phyloP scores from a whole-genome alignment of 2,888 invertebrate species.

The Alsophila aescularia region DNA sequence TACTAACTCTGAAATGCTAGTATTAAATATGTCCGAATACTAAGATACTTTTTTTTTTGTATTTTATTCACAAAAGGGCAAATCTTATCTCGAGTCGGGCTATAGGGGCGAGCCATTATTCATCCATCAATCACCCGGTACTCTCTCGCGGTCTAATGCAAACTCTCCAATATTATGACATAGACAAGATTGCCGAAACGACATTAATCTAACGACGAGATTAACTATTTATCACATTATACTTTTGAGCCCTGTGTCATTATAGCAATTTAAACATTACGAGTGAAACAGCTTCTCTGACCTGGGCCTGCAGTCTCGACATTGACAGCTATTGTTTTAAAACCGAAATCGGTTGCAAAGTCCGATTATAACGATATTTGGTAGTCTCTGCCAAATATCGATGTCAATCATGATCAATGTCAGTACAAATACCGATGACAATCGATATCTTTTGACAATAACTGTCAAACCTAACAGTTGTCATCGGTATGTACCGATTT shows the following conservation, averaged over 20 bases:
- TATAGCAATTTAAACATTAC: not conserved
- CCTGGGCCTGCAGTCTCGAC: no score
- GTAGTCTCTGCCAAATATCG: no score
- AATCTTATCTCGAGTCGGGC: constrained; percentile 23
- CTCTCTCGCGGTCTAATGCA: constrained; percentile 28
- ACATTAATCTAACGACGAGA: constrained; percentile 11
- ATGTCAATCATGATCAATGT: no score
- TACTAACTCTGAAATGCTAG: no score
- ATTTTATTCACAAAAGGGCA: constrained; percentile 39
- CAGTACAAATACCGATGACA: no score
- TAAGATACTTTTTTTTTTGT: not conserved
- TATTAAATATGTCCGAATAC: not conserved
- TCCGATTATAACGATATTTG: no score
- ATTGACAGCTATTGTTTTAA: no score
- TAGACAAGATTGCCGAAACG: constrained; percentile 28
- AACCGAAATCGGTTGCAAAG: no score
- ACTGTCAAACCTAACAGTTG: no score
- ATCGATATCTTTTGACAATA: no score
- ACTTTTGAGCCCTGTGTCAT: not conserved
- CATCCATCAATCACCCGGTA: constrained; percentile 61
- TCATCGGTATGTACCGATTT: no score
- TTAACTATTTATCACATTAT: constrained; percentile 4
- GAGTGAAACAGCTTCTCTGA: not conserved
- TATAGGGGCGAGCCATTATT: constrained; percentile 46
- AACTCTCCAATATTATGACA: constrained; percentile 30